Percentiles rank a stretch among this genome's conserved stretches.
Conservation (phyloP, 2,113 vertebrate genomes). For the Sarotherodon lohbergeri region DNA sequence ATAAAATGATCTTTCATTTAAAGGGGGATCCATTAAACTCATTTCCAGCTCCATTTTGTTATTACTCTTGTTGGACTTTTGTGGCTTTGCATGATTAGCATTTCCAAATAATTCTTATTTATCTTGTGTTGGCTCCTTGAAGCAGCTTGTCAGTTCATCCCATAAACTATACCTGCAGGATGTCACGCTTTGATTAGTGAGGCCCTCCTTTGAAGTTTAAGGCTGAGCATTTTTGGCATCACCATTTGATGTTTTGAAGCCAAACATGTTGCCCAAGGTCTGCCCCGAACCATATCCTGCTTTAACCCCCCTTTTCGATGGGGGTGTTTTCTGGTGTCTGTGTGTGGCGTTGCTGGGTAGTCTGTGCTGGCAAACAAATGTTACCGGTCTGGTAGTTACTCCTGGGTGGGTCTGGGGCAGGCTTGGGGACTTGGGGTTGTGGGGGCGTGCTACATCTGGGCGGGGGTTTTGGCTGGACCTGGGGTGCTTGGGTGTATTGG, state of each 20-base stretch:
- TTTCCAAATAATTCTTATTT: too few relatives aligned
- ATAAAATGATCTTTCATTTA: not conserved
- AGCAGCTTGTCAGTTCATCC: not conserved
- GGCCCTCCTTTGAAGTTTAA: not conserved
- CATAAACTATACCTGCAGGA: not conserved
- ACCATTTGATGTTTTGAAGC: not conserved
- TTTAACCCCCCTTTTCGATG: not conserved
- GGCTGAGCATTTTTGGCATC: not conserved
- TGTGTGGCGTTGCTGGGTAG: not conserved
- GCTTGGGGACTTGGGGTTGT: not conserved
- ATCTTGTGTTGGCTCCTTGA: too few relatives aligned
- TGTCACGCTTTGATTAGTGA: not conserved
- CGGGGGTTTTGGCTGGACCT: fast-evolving
- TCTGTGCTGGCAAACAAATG: not conserved
- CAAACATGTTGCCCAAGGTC: not conserved
- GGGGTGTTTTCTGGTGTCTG: not conserved
- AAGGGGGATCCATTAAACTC: not conserved
- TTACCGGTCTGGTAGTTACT: fast-evolving
- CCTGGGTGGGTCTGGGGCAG: not conserved
- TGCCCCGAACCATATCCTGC: fast-evolving
- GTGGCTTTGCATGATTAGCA: too few relatives aligned
- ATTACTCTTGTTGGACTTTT: not conserved
- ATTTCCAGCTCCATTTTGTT: not conserved
- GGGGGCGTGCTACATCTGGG: not conserved
- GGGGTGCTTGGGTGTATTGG: not conserved